Percentiles rank a stretch among this genome's conserved stretches.
phyloP scores from a whole-genome alignment of 2,888 invertebrate genomes.

The Bruchidius siliquastri region DNA sequence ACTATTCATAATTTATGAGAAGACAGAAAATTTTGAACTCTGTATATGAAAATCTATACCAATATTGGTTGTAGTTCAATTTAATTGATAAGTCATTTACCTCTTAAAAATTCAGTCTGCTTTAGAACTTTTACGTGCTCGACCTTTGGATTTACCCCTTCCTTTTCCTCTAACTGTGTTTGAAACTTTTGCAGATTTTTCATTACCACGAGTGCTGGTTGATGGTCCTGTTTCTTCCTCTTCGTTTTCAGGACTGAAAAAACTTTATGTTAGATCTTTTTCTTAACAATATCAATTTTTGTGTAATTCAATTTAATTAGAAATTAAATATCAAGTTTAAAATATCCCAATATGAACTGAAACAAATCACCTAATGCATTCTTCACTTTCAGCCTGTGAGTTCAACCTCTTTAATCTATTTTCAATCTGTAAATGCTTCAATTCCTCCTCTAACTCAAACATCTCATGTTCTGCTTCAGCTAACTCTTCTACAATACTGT shows the following conservation, averaged over 20 bases:
- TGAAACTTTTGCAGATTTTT: not conserved
- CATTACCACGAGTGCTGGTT: not conserved
- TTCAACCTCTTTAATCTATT: slow-evolving; percentile 1
- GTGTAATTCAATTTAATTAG: too few species aligned
- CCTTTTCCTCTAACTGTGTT: not conserved
- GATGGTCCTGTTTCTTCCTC: not conserved
- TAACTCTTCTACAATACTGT: slow-evolving; percentile 34
- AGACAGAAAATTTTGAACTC: too few species aligned
- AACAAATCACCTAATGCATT: not conserved
- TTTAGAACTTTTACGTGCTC: not conserved
- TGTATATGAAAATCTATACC: too few species aligned
- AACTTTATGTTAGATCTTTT: too few species aligned
- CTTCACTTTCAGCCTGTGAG: not conserved
- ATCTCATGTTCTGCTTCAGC: slow-evolving; percentile 37
- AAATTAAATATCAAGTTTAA: too few species aligned
- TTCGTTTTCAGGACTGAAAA: not conserved
- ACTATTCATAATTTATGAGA: too few species aligned
- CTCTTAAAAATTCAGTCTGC: not conserved
- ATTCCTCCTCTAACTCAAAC: slow-evolving; percentile 43
- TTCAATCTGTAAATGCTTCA: slow-evolving; percentile 26
- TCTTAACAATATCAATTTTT: too few species aligned
- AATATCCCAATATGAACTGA: too few species aligned
- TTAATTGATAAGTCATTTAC: not conserved
- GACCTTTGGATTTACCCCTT: not conserved
- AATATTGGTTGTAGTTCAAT: too few species aligned